Evolutionary conservation across 2,113 vertebrate genomes (phyloP), one percentile per base, ranked within the genome.

Genomic region (Oryzias melastigma): DNA sequence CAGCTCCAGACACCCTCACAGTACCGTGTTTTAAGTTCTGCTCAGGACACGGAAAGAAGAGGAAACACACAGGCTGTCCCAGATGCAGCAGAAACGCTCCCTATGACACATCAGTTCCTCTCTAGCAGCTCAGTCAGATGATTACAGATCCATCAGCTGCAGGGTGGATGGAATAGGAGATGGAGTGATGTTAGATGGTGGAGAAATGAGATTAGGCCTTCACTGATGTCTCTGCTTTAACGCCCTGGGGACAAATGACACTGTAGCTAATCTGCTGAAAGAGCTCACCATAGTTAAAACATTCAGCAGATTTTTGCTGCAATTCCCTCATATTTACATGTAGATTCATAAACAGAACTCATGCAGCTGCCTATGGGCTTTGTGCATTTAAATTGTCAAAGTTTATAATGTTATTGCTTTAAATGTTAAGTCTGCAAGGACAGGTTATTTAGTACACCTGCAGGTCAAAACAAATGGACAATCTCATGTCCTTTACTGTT

Each of bases 231-330:
- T 62, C 25, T 55, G 68, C 52, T 67, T 60, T 55, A 56, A 59
- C 63, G 58, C 62, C 42, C 51, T 48, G 62, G 18, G 57, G 70
- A 52, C 62, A 78, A 71, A 80, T 69, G 82, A 80, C 72, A 74
- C 64, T 51, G 55, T 1, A 13, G 58, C 71, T 73, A 75, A 85
- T 88, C 71, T 82, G 56, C 57, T 80, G 55, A 65, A 68, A 82
- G 57, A 75, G 69, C 74, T 75, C 55, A 13, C 73, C 62, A 52
- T 83, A 76, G 85, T 83, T 83, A 80, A 81, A 78, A 56, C 62
- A 66, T 60, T 65, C 62, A 62, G 68, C 35, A 35, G 35, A 35
- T 10, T 12, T 35, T 10, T 35, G 29, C 8, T 12, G 29, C 29
- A 12, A 7, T 3, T 35, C 10, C 29, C 29, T 35, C 29, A 12